Evolutionary conservation across 1,140 invertebrate species (phyloP).

Genomic region (Pectinophora gossypiella): DNA sequence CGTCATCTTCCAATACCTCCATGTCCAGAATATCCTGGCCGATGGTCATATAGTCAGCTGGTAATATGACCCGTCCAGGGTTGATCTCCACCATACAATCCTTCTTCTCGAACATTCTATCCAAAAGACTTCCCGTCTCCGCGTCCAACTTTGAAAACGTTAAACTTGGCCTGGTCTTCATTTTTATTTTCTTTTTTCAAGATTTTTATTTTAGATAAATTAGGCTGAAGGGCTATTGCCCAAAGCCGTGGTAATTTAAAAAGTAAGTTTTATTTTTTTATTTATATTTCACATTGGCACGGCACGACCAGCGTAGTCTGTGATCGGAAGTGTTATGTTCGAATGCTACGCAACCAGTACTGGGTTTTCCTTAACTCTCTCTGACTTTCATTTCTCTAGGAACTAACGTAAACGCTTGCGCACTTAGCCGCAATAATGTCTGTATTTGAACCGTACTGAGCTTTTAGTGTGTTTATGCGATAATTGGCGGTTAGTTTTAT

Average conservation of each 20-base stretch:
- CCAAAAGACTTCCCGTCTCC: slow-evolving; percentile 77
- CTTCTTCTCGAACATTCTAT: slow-evolving; percentile 80
- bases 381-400: slow-evolving; percentile 34
- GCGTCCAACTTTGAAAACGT: slow-evolving; percentile 79
- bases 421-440: not conserved
- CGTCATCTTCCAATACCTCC: slow-evolving; percentile 81
- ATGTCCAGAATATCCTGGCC: slow-evolving; percentile 81
- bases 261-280: slow-evolving; percentile 12
- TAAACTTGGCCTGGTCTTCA: slow-evolving; percentile 60
- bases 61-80: slow-evolving; percentile 81
- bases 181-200: slow-evolving; percentile 26
- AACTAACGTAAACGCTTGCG: slow-evolving; percentile 6
- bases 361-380: slow-evolving; percentile 41
- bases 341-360: slow-evolving; percentile 28
- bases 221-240: not conserved
- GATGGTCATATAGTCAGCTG: slow-evolving; percentile 80
- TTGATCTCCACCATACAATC: slow-evolving; percentile 82
- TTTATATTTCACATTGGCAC: slow-evolving; percentile 13
- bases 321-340: slow-evolving; percentile 36
- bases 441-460: too few relatives aligned
- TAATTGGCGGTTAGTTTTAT: too few relatives aligned
- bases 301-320: not conserved
- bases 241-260: not conserved
- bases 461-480: too few relatives aligned
- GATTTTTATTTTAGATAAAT: slow-evolving; percentile 1